Base-by-base conservation (phyloP, 2,797 vertebrate species). In the Podarcis siculus region DNA sequence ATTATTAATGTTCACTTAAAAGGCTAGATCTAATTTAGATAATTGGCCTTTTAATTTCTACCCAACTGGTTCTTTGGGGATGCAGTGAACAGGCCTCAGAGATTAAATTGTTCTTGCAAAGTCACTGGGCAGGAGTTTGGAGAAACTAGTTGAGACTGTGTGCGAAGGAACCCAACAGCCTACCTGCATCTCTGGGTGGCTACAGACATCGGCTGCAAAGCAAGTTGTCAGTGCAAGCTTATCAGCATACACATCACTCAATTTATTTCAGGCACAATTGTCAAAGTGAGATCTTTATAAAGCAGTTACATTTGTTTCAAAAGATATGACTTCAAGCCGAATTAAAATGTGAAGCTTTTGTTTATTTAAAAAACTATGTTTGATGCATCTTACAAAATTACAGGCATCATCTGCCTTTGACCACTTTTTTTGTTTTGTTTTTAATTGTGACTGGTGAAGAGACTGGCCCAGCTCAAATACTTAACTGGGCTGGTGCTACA, bases 11-110 rank as follows among this genome's bases (percentile, higher is more conserved):
- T 79, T 91, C 76, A 39, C 66, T 91, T 80, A 58, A 2, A 61
- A 83, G 83, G 69, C 89, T 91, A 93, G 79, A 75, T 25, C 25
- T 91, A 93, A 93, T 90, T 55, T 87, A 61, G 55, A 81, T 94
- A 58, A 61, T 37, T 45, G 42, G 9, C 23, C 25, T 39, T 81
- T 72, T 91, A 80, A 90, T 83, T 91, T 90, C 61, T 71, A 72
- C 89, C 88, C 42, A 78, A 90, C 15, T 86, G 90, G 75, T 79
- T 88, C 10, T 72, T 64, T 15, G 73, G 32, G 13, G 7, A 4
- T 86, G 58, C 0, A 0, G 35, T 1, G 64, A 77, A 85, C 30
- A 67, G 25, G 23, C 88, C 87, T 79, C 1, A n/a, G 82, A 87
- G 67, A 93, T n/a, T 79, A 82, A 90, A 86, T 64, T 87, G 67